These are phyloP conservation scores for Cichlasoma orientale DNA, from an alignment of 2,797 vertebrate species.

Conservation along the genomic window DNA sequence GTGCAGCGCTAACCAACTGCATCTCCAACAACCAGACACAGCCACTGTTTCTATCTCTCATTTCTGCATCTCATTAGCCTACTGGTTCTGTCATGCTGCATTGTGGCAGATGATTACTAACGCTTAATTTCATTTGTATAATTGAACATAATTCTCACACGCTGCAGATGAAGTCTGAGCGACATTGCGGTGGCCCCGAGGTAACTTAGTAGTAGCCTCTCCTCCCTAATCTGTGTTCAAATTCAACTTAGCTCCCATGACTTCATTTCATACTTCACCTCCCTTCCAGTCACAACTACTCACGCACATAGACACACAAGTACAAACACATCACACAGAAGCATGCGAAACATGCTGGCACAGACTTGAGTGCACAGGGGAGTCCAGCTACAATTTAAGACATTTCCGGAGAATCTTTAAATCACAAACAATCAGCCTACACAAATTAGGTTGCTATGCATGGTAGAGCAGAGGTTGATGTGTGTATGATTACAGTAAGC, in stretches of 20 bases:
- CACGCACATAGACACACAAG: neutral
- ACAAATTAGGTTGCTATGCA: slow-evolving; percentile 57
- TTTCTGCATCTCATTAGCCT: slow-evolving; percentile 23
- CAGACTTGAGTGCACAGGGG: neutral
- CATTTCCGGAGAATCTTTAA: slow-evolving; percentile 52
- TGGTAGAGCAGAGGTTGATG: slow-evolving; percentile 32
- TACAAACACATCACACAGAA: neutral
- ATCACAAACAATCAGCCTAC: slow-evolving; percentile 53
- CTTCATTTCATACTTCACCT: slow-evolving; percentile 67
- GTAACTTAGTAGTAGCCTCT: slow-evolving; percentile 30
- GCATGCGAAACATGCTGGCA: neutral
- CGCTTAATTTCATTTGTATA: slow-evolving; percentile 54
- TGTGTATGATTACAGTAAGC: slow-evolving; percentile 64
- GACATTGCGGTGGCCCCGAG: slow-evolving; percentile 14
- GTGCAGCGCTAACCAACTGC: neutral
- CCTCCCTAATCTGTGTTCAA: slow-evolving; percentile 26
- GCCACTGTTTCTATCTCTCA: neutral
- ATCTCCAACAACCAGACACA: neutral
- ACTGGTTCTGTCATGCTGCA: slow-evolving; percentile 39
- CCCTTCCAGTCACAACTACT: slow-evolving; percentile 35
- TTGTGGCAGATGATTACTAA: slow-evolving; percentile 29
- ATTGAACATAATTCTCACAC: slow-evolving; percentile 50
- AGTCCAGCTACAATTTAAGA: slow-evolving; percentile 34
- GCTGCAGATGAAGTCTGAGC: slow-evolving; percentile 27
- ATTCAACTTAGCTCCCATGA: slow-evolving; percentile 48